phyloP scores from a whole-genome alignment of 2,888 invertebrate genomes.

The Drosophila subquinaria region DNA sequence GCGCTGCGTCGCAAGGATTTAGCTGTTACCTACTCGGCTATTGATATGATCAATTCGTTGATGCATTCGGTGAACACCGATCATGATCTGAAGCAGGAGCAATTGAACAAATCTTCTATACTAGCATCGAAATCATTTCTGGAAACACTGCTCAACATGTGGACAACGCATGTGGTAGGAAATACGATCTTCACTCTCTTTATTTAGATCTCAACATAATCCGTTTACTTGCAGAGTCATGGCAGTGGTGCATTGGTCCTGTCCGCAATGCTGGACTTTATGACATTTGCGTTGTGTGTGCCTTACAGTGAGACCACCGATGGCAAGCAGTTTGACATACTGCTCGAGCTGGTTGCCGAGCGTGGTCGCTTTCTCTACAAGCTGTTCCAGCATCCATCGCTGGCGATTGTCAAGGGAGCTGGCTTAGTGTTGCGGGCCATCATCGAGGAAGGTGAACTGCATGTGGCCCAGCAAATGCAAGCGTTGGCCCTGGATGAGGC shows the following conservation, averaged over 20 bases:
- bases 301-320: constrained; percentile 99
- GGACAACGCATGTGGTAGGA: constrained; percentile 96
- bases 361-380: constrained; percentile 96
- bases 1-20: constrained; percentile 95
- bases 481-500: constrained; percentile 98
- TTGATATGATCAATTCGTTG: constrained; percentile 98
- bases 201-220: background rate
- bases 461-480: constrained; percentile 97
- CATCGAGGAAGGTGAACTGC: constrained; percentile 98
- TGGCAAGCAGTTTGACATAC: constrained; percentile 96
- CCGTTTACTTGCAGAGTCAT: constrained; percentile 88
- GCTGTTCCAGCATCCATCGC: constrained; percentile 94
- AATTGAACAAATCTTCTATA: constrained; percentile 98
- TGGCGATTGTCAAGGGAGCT: constrained; percentile 99
- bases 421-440: constrained; percentile 98
- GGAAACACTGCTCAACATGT: constrained; percentile 97
- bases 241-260: constrained; percentile 98
- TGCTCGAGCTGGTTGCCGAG: constrained; percentile 97
- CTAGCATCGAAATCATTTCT: constrained; percentile 96
- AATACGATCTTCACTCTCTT: too few species aligned
- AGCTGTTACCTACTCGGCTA: constrained; percentile 97
- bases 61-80: constrained; percentile 99
- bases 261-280: constrained; percentile 98
- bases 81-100: constrained; percentile 98
- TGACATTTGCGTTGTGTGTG: constrained; percentile 98